Evolutionary conservation across 2,797 vertebrate genomes (phyloP).

Genomic region (Siniperca obscura): DNA sequence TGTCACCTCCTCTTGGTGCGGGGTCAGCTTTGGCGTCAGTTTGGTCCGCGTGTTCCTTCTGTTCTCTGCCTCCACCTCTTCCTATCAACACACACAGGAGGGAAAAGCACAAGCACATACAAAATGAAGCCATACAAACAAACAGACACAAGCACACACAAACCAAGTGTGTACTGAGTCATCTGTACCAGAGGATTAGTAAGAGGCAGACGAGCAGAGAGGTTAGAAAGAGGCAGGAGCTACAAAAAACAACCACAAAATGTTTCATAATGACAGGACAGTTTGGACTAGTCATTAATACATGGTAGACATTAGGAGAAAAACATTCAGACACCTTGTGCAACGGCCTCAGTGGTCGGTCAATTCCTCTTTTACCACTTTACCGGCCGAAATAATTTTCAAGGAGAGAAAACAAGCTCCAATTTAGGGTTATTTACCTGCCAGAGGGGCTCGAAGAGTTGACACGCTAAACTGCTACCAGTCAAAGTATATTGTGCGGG

Average conservation of each 20-base stretch:
- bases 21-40: slow-evolving; percentile 67
- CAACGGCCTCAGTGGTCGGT: neutral
- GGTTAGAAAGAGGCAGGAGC: neutral
- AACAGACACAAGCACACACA: neutral
- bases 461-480: slow-evolving; percentile 24
- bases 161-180: slow-evolving; percentile 26
- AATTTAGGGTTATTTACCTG: slow-evolving; percentile 47
- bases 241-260: slow-evolving; percentile 23
- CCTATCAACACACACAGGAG: slow-evolving; percentile 54
- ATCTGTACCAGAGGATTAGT: slow-evolving; percentile 15
- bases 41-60: slow-evolving; percentile 76
- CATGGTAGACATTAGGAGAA: neutral
- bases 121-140: slow-evolving; percentile 25
- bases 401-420: slow-evolving; percentile 22
- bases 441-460: neutral
- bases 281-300: slow-evolving; percentile 9
- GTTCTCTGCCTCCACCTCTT: slow-evolving; percentile 82
- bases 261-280: slow-evolving; percentile 25
- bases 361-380: slow-evolving; percentile 37
- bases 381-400: slow-evolving; percentile 25
- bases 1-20: slow-evolving; percentile 79
- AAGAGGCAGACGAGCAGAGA: neutral
- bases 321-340: slow-evolving; percentile 25
- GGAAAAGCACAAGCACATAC: neutral
- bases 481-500: neutral